Evolutionary conservation across 23 tunicate species (phyloP).

Genomic region (Styela clava): DNA sequence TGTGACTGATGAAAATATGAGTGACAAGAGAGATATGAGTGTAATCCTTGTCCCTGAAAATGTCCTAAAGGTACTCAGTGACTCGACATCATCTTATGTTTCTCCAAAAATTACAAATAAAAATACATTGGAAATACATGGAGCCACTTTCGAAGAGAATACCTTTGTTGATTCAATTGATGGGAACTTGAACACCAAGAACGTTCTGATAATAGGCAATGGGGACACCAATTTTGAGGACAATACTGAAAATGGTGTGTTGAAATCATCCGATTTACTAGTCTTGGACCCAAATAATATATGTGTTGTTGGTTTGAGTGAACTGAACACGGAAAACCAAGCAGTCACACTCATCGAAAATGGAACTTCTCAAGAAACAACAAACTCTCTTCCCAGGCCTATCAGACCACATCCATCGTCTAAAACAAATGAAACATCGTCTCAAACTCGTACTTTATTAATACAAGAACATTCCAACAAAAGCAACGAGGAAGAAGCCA

Average conservation of each 20-base stretch:
- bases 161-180: not conserved
- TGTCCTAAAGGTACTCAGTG: constrained; percentile 54
- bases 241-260: not conserved
- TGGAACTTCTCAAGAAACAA: not conserved
- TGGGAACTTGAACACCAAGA: not conserved
- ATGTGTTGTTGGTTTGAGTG: not conserved
- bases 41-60: constrained; percentile 81
- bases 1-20: not conserved
- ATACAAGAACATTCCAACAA: not conserved
- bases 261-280: not conserved
- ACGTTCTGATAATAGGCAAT: not conserved
- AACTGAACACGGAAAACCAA: not conserved
- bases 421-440: not conserved
- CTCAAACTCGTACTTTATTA: too few relatives aligned
- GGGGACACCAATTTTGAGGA: not conserved
- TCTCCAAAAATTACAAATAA: not conserved
- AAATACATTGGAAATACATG: not conserved
- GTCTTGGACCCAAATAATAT: not conserved
- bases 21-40: constrained; percentile 49
- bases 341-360: not conserved
- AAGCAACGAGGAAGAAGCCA: not conserved
- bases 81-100: not conserved
- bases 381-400: not conserved
- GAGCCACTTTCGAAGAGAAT: not conserved
- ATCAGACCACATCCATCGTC: not conserved